These are phyloP conservation scores for Microtus richardsoni DNA, from an alignment of 2,113 vertebrate species.

Conservation along the genomic window DNA sequence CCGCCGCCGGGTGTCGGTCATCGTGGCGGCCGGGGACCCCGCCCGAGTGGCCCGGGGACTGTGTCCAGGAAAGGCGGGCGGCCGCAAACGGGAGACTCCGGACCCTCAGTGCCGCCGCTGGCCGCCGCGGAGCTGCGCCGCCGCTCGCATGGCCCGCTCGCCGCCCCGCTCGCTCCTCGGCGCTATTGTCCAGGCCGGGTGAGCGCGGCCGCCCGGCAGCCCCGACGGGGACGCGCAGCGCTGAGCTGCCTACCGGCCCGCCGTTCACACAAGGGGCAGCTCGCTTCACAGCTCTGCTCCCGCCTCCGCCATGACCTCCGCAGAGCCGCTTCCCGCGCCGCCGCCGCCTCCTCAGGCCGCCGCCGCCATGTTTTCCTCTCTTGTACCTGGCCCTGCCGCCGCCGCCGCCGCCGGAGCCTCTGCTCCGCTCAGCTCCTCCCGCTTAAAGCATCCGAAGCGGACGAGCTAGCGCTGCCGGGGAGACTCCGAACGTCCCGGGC, in stretches of 20 bases:
- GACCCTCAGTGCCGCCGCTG: constrained; percentile 73
- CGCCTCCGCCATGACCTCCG: constrained; percentile 71
- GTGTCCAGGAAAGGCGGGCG: constrained; percentile 25
- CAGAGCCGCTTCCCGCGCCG: constrained; percentile 78
- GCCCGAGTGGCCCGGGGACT: constrained; percentile 26
- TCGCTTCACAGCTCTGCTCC: constrained; percentile 61
- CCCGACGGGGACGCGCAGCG: constrained; percentile 9
- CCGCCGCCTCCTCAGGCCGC: constrained; percentile 87
- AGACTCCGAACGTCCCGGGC: background rate
- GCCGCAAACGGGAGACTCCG: constrained; percentile 38
- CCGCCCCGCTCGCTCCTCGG: constrained; percentile 1
- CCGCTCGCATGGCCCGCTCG: constrained; percentile 83
- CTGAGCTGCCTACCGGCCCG: background rate
- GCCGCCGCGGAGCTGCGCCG: constrained; percentile 76
- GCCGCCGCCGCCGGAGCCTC: constrained; percentile 25
- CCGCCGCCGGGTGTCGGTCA: constrained; percentile 98
- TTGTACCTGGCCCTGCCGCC: constrained; percentile 81
- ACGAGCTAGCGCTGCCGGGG: background rate
- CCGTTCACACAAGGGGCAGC: background rate
- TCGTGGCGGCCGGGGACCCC: constrained; percentile 86
- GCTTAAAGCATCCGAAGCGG: constrained; percentile 7
- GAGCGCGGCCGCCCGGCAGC: constrained; percentile 46
- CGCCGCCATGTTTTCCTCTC: constrained; percentile 95
- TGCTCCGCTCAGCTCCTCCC: background rate
- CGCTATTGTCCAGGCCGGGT: constrained; percentile 76